Evolutionary conservation across 2,888 invertebrate genomes (phyloP), one percentile per base, ranked within the genome.

Genomic region (Poecilus cupreus): DNA sequence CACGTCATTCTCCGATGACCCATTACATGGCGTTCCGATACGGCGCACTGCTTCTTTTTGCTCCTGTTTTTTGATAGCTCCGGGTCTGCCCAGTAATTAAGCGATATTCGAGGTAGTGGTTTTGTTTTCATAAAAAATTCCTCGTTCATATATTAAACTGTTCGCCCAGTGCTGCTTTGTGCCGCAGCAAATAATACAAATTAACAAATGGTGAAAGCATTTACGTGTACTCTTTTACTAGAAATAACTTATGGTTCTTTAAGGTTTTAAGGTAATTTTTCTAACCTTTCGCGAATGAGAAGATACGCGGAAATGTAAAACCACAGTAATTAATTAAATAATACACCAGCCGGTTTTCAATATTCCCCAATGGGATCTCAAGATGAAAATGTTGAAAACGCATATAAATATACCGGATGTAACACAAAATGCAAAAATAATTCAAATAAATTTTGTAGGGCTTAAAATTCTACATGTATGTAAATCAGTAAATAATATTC

Each of bases 121-220:
- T 75, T 75, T 75, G 13, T 18, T 75, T 75, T 75, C 51, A 26
- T 26, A 46, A 75, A 75, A 74, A 75, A 75, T 16, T 39, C 70
- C 3, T 8, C 43, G 18, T 70, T 13, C 20, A 70, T 60, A 60
- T 60, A 60, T 60, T 60, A 60, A 60, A 60, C 26, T 60, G 60
- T 60, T 60, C 70, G 70, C 43, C 43, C 37, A 11, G n/a, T 11
- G 70, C 43, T 20, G 70, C 39, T 43, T 37, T 16, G 70, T 37
- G 11, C 18, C 18, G 39, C 70, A 16, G 39, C 32, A 70, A 70
- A 70, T 70, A 70, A 39, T 70, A 37, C 43, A 70, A 39, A 43
- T 70, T 37, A 70, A 70, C 70, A 70, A 70, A 70, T 70, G 70
- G 70, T 70, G 43, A 70, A 70, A 43, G 70, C 70, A 70, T 60